Base-by-base conservation (phyloP, 2,888 invertebrate genomes). In the Amphipoea lucens region DNA sequence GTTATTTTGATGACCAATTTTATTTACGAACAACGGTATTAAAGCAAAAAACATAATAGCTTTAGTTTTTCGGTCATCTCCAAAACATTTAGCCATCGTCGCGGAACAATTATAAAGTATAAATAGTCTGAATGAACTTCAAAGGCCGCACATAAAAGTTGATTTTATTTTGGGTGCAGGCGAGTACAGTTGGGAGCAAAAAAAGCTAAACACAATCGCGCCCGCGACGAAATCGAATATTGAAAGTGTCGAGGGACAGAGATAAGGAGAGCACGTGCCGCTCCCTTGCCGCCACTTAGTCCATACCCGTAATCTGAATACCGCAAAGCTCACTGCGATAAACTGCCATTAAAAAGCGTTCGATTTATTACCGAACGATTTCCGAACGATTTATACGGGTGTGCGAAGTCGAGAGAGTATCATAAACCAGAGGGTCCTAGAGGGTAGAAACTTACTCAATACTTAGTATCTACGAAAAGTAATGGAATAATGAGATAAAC, bases 331-430 rank as follows among this genome's bases (percentile, higher is more conserved):
- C 94, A 96, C 94, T 94, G 88, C 95, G 97, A 96, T 96, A 97
- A 96, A 96, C 95, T 94, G 94, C 97, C 97, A 97, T 97, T 97
- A 96, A 97, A 96, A 96, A 95, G 95, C 95, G 93, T 96, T 96
- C 97, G 97, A 97, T 97, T 96, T 97, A 97, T 97, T 97, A 95
- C 96, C 90, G 91, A 95, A 96, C 95, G 96, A 96, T 96, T 96
- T 94, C 94, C 95, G 92, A 94, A 95, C 95, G 95, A 96, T 95
- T 94, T 94, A 95, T 94, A 91, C 90, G 87, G 89, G 88, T 88
- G 90, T 84, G 88, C 88, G 72, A 87, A 89, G 79, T 86, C 72
- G 68, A 85, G 78, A 89, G 89, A 88, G 86, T 90, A 86, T 80
- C 76, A 83, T 83, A 86, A 80, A 88, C 75, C 85, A 87, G 86